These are phyloP conservation scores for Dysdera silvatica DNA, from an alignment of 1,140 invertebrate species.

Conservation along the genomic window DNA sequence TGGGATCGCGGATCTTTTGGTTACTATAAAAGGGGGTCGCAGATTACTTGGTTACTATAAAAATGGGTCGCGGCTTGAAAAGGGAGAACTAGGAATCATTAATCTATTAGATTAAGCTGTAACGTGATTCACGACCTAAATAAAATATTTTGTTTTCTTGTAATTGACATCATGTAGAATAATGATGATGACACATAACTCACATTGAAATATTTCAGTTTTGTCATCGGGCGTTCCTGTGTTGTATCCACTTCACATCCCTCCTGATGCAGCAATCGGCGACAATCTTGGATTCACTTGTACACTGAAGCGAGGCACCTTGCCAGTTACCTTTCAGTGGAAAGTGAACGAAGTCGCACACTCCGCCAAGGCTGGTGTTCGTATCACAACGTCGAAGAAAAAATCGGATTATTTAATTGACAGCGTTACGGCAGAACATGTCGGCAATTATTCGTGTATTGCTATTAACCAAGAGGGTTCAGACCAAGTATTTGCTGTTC, in stretches of 20 bases:
- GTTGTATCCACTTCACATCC: conserved; percentile 7
- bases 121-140: too few species aligned
- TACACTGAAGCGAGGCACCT: conserved; percentile 18
- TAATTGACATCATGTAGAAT: too few species aligned
- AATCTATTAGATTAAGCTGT: too few species aligned
- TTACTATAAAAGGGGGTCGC: too few species aligned
- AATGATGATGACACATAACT: too few species aligned
- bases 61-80: too few species aligned
- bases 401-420: background rate
- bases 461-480: conserved; percentile 34
- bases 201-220: too few species aligned
- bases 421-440: conserved; percentile 19
- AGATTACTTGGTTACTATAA: too few species aligned
- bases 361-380: background rate
- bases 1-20: too few species aligned
- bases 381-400: background rate
- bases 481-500: conserved; percentile 27
- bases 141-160: too few species aligned
- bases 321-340: conserved; percentile 10
- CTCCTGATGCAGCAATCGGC: conserved; percentile 5
- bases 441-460: conserved; percentile 36
- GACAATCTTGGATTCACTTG: conserved; percentile 7
- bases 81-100: too few species aligned
- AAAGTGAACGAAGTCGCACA: background rate
- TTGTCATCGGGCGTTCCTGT: too few species aligned